These are phyloP conservation scores for Cyaniris semiargus DNA, from an alignment of 2,888 invertebrate genomes.

Conservation along the genomic window DNA sequence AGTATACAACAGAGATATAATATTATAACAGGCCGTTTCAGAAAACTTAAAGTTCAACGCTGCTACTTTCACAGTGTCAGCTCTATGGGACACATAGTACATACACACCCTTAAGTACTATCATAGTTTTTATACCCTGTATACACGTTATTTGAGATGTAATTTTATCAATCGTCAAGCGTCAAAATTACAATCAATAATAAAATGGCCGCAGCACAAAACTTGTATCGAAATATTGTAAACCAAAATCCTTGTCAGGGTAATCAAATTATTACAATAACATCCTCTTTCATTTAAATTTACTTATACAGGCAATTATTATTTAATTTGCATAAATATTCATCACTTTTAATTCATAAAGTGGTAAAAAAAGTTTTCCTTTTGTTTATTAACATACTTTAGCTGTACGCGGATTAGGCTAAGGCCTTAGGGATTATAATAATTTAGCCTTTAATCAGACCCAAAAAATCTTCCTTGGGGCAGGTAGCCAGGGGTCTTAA, in stretches of 20 bases:
- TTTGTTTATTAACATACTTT: background rate
- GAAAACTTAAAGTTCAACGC: no score
- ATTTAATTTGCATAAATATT: conserved; percentile 13
- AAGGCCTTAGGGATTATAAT: background rate
- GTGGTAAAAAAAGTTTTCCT: background rate
- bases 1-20: no score
- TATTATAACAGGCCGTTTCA: no score
- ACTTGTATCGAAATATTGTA: background rate
- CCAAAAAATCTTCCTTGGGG: background rate
- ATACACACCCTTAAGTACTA: no score
- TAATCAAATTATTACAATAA: conserved; percentile 16
- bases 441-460: background rate
- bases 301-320: background rate
- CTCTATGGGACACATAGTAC: no score
- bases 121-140: no score
- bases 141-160: no score
- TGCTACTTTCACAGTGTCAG: no score
- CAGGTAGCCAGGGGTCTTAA: background rate
- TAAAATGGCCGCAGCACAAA: background rate
- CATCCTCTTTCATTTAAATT: background rate
- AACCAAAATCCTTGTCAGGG: conserved; percentile 10
- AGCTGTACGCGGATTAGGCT: background rate
- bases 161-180: no score
- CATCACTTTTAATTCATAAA: background rate
- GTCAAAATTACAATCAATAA: no score